Base-by-base conservation (phyloP, 2,113 vertebrate genomes). In the Ifrita kowaldi region DNA sequence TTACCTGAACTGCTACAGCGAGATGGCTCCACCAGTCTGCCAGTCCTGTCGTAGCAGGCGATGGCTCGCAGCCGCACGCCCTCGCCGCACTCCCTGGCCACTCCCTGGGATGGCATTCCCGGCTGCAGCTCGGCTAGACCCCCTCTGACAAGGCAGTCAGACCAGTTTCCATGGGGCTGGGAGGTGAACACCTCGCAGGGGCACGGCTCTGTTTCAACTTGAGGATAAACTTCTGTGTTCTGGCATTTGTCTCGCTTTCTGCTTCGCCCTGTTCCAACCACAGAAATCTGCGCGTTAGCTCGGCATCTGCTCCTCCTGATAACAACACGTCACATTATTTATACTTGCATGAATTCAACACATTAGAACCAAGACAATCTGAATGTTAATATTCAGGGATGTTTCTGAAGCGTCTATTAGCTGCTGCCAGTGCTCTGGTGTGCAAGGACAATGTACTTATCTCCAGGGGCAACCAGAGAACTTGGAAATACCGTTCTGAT, bases 161-260 rank as follows among this genome's bases (percentile, higher is more conserved):
- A 99, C 99, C 99, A 99, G 64, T 99, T 99, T 46, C 99, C 99
- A 6, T 97, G 97, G 16, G 99, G 98, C 83, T 98, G 98, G 60
- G 98, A 97, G 78, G 97, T 85, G 92, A 98, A 98, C 44, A 94
- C 93, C 78, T 98, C 96, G 35, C 99, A 99, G 55, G 98, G 98
- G 97, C 99, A 99, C 1, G 56, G 74, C 90, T 99, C 98, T 0
- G 97, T 98, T 94, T 99, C 98, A 62, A 98, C 97, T 86, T 99
- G 97, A 23, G 99, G 99, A 94, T 99, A 98, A 74, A 98, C 23
- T 60, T 98, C 96, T 9, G 98, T 92, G 69, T 98, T 98, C 63
- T 99, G 98, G 96, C 99, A 99, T 64, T 97, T 98, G 69, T 99
- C 99, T 94, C 98, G 98, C 97, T 99, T 99, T 93, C 98, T 99